Percentiles rank a stretch among this genome's conserved stretches.
Evolutionary conservation across 2,113 vertebrate genomes (phyloP).

Genomic region (Dasyurus viverrinus): DNA sequence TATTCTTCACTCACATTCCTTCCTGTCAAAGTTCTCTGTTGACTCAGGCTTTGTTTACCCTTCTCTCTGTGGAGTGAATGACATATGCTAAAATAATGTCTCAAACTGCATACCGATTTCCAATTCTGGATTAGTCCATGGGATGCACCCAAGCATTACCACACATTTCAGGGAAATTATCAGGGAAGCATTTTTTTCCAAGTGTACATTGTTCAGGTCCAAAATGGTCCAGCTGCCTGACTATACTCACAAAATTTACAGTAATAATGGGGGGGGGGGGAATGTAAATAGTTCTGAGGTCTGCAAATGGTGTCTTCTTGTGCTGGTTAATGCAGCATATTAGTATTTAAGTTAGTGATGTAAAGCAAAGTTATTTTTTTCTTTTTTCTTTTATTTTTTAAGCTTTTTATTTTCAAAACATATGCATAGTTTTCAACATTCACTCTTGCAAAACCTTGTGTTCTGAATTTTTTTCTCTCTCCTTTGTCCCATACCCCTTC

Average conservation of each 20-base stretch:
- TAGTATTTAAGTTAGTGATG: background rate
- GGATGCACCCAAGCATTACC: background rate
- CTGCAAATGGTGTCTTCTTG: background rate
- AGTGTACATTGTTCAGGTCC: background rate
- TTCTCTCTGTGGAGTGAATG: slow-evolving; percentile 29
- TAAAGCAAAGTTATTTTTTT: background rate
- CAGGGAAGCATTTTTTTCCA: slow-evolving; percentile 50
- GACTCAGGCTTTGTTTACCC: slow-evolving; percentile 53
- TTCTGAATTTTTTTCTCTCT: too few relatives aligned
- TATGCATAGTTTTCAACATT: too few relatives aligned
- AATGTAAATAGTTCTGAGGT: slow-evolving; percentile 37
- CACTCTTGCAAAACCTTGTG: too few relatives aligned
- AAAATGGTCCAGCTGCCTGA: slow-evolving; percentile 43
- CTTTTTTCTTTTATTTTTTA: background rate
- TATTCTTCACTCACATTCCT: slow-evolving; percentile 1
- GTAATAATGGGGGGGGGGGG: slow-evolving; percentile 42
- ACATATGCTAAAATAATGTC: slow-evolving; percentile 43
- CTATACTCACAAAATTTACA: slow-evolving; percentile 21
- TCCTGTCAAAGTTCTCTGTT: slow-evolving; percentile 39
- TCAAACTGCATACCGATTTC: slow-evolving; percentile 54
- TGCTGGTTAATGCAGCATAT: background rate
- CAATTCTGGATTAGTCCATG: slow-evolving; percentile 16
- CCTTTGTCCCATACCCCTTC: too few relatives aligned
- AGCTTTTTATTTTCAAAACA: too few relatives aligned
- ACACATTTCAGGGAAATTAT: slow-evolving; percentile 20